phyloP scores from a whole-genome alignment of 2,113 vertebrate genomes.

The Capreolus pygargus region DNA sequence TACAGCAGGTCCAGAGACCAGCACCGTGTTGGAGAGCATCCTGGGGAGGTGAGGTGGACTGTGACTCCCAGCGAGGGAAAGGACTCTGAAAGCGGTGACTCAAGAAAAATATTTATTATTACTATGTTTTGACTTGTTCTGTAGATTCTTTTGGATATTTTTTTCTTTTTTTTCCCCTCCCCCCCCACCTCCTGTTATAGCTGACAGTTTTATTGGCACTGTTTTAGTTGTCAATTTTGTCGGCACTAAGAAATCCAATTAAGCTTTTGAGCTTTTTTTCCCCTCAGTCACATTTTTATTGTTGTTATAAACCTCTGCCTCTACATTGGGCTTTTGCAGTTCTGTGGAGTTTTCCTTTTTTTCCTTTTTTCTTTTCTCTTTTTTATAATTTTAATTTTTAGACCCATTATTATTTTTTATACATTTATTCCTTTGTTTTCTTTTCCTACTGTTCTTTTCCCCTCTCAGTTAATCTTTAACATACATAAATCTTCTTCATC shows the following conservation, averaged over 20 bases:
- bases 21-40: background rate
- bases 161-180: background rate
- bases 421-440: background rate
- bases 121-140: background rate
- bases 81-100: background rate
- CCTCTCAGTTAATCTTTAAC: background rate
- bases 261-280: background rate
- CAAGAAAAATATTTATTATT: background rate
- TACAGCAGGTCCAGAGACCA: background rate
- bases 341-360: background rate
- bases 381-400: background rate
- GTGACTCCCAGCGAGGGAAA: fast-evolving
- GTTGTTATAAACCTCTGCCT: background rate
- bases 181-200: background rate
- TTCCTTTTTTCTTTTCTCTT: background rate
- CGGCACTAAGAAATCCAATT: background rate
- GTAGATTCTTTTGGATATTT: background rate
- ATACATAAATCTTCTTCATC: background rate
- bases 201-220: background rate
- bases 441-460: background rate
- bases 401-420: background rate
- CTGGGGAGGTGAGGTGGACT: background rate
- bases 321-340: background rate
- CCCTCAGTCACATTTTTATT: background rate
- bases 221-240: background rate